Conservation (phyloP, 2,113 vertebrate genomes). For the Vireo altiloquus region DNA sequence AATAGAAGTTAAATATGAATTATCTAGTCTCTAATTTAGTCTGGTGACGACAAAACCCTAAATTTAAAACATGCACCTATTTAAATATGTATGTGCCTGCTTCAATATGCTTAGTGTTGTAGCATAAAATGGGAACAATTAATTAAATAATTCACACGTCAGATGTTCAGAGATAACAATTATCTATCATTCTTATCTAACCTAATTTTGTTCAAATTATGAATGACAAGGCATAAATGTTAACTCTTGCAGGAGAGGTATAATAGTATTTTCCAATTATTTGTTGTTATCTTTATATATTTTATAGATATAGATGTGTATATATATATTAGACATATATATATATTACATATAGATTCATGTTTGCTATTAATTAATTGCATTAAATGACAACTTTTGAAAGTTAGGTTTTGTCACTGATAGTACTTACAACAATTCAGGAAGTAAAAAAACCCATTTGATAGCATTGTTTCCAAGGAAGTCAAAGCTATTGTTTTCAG, state of each 20-base stretch:
- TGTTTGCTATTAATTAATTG: background rate
- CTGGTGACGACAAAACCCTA: background rate
- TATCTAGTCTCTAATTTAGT: background rate
- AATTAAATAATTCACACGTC: constrained; percentile 22
- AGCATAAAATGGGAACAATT: background rate
- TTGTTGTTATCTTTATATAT: background rate
- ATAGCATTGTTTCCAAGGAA: background rate
- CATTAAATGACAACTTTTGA: background rate
- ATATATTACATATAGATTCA: background rate
- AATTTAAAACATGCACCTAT: constrained; percentile 3
- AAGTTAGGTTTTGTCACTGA: background rate
- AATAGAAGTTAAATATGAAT: constrained; percentile 48
- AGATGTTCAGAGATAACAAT: background rate
- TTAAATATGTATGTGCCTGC: constrained; percentile 18
- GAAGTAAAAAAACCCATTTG: fast-evolving
- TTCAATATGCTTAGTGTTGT: background rate
- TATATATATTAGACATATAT: background rate
- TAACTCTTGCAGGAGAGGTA: background rate
- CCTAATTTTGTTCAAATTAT: background rate
- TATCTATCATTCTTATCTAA: background rate
- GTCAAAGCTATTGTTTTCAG: background rate
- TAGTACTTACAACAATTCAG: background rate
- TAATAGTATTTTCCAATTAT: background rate
- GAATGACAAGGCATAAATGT: background rate
- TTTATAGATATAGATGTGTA: background rate